Evolutionary conservation across 2,113 vertebrate species (phyloP).

Genomic region (Chamaetylas fuelleborni): DNA sequence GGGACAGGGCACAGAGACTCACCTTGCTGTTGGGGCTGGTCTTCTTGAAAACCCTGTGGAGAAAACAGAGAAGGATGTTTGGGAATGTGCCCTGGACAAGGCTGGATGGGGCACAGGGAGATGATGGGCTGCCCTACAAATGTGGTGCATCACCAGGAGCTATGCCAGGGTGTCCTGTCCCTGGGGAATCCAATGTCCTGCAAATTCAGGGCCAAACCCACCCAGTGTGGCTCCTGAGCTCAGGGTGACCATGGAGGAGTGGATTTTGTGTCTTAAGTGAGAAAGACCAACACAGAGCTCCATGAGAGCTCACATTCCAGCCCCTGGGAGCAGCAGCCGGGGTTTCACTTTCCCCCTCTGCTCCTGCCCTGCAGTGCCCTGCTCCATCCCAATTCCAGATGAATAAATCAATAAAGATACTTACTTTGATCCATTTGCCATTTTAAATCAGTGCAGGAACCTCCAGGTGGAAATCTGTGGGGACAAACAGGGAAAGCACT

Average conservation of each 20-base stretch:
- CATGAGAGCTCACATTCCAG: neutral
- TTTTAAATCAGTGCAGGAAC: neutral
- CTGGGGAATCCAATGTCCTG: neutral
- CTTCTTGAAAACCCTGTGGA: constrained; percentile 86
- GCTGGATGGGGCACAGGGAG: neutral
- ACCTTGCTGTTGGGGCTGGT: constrained; percentile 83
- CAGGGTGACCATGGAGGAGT: neutral
- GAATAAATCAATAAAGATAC: neutral
- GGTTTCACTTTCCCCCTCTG: neutral
- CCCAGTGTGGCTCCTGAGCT: neutral
- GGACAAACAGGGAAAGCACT: neutral
- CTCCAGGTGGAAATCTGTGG: neutral
- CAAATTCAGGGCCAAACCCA: neutral
- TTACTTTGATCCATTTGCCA: constrained; percentile 43
- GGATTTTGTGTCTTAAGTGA: neutral
- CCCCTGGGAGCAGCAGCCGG: rapidly evolving
- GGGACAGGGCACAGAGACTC: neutral
- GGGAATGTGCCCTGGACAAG: neutral
- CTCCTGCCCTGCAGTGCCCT: neutral
- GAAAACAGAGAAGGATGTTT: neutral
- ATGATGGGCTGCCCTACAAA: neutral
- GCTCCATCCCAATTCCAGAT: neutral
- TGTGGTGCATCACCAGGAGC: neutral
- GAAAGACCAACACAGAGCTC: neutral
- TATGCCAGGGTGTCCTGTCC: rapidly evolving